Percentiles rank a stretch among this genome's conserved stretches.
Evolutionary conservation across 1,140 invertebrate species (phyloP).

Genomic region (Amyelois transitella): DNA sequence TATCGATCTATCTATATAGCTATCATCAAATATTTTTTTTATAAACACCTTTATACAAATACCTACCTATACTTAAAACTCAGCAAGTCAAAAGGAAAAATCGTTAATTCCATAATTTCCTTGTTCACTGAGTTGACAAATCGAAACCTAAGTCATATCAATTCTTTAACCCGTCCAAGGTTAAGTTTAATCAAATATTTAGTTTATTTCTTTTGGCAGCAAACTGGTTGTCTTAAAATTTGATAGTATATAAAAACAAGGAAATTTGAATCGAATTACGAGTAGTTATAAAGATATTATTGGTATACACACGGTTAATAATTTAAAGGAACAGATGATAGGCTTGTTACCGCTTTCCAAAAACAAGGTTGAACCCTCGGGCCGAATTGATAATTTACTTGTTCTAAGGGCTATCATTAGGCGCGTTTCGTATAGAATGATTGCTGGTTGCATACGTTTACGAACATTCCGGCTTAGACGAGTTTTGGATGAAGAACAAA

Average conservation of each 20-base stretch:
- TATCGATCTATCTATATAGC: no score
- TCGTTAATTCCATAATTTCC: slow-evolving; percentile 11
- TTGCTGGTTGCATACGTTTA: slow-evolving; percentile 57
- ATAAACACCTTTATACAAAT: no score
- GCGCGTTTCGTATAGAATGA: slow-evolving; percentile 54
- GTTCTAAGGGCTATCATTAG: slow-evolving; percentile 69
- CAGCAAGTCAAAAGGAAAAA: neutral
- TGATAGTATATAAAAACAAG: neutral
- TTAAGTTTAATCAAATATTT: slow-evolving; percentile 3
- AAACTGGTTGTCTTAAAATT: neutral
- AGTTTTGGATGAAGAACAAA: slow-evolving; percentile 59
- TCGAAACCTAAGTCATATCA: slow-evolving; percentile 7
- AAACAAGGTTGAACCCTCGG: slow-evolving; percentile 52
- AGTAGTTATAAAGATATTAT: slow-evolving; percentile 8
- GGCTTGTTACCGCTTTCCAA: slow-evolving; percentile 56
- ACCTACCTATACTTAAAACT: no score
- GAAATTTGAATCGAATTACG: slow-evolving; percentile 4
- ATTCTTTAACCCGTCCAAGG: slow-evolving; percentile 2
- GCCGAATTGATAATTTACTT: slow-evolving; percentile 71
- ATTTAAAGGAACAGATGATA: slow-evolving; percentile 36
- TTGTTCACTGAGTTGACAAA: slow-evolving; percentile 14
- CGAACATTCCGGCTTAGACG: slow-evolving; percentile 32
- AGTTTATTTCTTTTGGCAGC: neutral
- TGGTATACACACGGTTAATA: slow-evolving; percentile 5
- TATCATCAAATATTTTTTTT: no score